These are phyloP conservation scores for Hippoglossus hippoglossus DNA, from an alignment of 2,797 vertebrate genomes.

Conservation along the genomic window DNA sequence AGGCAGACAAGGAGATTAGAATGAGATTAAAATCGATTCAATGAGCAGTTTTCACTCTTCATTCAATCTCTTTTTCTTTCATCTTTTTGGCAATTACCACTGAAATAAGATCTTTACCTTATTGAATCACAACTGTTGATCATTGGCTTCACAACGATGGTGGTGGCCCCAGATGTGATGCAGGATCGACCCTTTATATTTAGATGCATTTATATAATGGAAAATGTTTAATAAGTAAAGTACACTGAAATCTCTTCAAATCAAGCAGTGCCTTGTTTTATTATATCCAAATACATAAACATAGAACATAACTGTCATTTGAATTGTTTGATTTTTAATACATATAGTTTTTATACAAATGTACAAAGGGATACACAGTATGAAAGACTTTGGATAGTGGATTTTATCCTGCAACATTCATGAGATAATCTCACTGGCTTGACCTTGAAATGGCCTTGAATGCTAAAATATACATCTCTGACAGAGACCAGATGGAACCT, in stretches of 20 bases:
- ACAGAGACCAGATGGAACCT: conserved; percentile 2
- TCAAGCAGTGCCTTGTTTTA: conserved; percentile 29
- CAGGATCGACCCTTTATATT: no score
- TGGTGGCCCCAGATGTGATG: no score
- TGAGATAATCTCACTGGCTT: conserved; percentile 19
- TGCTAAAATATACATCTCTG: conserved; percentile 27
- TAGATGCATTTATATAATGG: no score
- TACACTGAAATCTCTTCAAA: conserved; percentile 41
- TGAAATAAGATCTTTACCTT: no score
- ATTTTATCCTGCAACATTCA: conserved; percentile 29
- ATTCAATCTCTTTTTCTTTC: background rate
- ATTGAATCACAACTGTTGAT: no score
- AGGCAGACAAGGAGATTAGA: no score
- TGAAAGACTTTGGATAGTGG: conserved; percentile 46
- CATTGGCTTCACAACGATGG: no score
- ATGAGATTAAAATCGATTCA: background rate
- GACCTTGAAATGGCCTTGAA: conserved; percentile 15
- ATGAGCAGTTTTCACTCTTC: background rate
- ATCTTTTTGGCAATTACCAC: background rate
- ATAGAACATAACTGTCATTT: conserved; percentile 19
- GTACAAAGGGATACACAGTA: conserved; percentile 60
- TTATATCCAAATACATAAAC: conserved; percentile 40
- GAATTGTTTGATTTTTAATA: conserved; percentile 26
- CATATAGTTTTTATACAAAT: conserved; percentile 65
- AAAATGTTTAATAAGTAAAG: conserved; percentile 44